These are phyloP conservation scores for Lepidotrigona ventralis DNA, from an alignment of 1,140 invertebrate species.

Conservation along the genomic window DNA sequence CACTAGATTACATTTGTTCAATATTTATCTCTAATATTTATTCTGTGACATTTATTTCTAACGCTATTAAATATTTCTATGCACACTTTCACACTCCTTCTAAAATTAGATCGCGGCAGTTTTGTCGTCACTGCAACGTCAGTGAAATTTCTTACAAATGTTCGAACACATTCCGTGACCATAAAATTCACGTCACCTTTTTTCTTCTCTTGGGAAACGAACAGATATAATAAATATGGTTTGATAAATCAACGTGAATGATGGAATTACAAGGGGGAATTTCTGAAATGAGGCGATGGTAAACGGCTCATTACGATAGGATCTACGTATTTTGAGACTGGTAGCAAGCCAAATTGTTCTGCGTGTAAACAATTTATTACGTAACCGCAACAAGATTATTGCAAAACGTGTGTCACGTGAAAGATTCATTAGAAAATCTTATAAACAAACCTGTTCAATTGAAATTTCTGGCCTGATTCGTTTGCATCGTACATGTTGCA, in stretches of 20 bases:
- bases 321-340: slow-evolving; percentile 66
- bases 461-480: not conserved
- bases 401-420: slow-evolving; percentile 54
- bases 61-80: too few relatives aligned
- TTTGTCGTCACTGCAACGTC: too few relatives aligned
- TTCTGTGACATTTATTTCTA: too few relatives aligned
- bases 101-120: too few relatives aligned
- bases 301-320: slow-evolving; percentile 62
- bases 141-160: too few relatives aligned
- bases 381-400: slow-evolving; percentile 56
- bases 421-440: slow-evolving; percentile 23
- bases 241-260: not conserved
- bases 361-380: slow-evolving; percentile 64
- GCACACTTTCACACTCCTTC: too few relatives aligned
- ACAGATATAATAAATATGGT: not conserved
- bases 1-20: too few relatives aligned
- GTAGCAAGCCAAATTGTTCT: slow-evolving; percentile 56
- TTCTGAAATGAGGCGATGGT: slow-evolving; percentile 49
- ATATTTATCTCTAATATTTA: too few relatives aligned
- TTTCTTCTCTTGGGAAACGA: too few relatives aligned
- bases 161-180: too few relatives aligned
- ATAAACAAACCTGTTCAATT: slow-evolving; percentile 3
- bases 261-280: slow-evolving; percentile 10
- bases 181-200: not conserved
- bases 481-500: not conserved